These are phyloP conservation scores for Arctia plantaginis DNA, from an alignment of 2,888 invertebrate species.

Conservation along the genomic window DNA sequence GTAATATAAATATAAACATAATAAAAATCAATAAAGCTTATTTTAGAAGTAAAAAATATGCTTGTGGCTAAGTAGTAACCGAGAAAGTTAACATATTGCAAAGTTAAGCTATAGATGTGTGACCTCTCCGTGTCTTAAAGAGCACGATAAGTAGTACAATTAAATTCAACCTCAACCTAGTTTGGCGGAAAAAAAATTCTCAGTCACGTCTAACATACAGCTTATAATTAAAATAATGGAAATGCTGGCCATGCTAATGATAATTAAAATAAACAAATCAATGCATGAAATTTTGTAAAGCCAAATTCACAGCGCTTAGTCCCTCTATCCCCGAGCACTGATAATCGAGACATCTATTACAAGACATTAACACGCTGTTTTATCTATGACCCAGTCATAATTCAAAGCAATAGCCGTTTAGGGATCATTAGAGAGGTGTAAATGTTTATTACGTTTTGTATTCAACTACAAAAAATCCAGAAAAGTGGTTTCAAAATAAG, in stretches of 20 bases:
- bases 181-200: too few species aligned
- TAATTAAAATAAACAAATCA: background rate
- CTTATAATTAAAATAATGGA: background rate
- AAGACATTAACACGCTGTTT: slow-evolving; percentile 44
- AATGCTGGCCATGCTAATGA: background rate
- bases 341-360: slow-evolving; percentile 38
- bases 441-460: slow-evolving; percentile 15
- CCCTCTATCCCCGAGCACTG: slow-evolving; percentile 15
- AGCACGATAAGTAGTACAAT: too few species aligned
- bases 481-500: background rate
- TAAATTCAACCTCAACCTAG: too few species aligned
- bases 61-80: too few species aligned
- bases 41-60: too few species aligned
- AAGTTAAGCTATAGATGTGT: too few species aligned
- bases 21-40: too few species aligned
- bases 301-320: slow-evolving; percentile 1
- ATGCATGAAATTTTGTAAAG: background rate
- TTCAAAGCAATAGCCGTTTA: slow-evolving; percentile 37
- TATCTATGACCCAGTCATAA: slow-evolving; percentile 43
- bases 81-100: too few species aligned
- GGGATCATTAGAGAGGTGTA: slow-evolving; percentile 34
- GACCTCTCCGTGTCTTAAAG: too few species aligned
- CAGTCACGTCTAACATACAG: too few species aligned
- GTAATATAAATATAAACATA: too few species aligned
- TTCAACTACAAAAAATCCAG: background rate